phyloP scores from a whole-genome alignment of 2,888 invertebrate species.

The Sceliomorpha sp. region DNA sequence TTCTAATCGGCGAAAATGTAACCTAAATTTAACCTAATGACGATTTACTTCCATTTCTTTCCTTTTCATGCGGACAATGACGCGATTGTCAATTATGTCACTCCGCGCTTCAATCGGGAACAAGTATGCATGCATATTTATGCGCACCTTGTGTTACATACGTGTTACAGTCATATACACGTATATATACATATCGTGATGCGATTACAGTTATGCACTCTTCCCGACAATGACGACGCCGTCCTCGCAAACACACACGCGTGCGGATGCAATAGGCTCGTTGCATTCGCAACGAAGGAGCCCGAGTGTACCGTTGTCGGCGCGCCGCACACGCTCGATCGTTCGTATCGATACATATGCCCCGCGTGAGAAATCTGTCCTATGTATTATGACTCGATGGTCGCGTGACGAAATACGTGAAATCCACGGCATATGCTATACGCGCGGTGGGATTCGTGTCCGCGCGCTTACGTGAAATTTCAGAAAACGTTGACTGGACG shows the following conservation, averaged over 20 bases:
- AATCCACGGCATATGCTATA: no score
- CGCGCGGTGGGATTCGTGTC: no score
- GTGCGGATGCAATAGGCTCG: constrained; percentile 10
- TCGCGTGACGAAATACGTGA: no score
- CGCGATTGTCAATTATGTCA: constrained; percentile 47
- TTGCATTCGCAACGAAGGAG: constrained; percentile 13
- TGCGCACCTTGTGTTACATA: constrained; percentile 11
- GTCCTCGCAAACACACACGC: background rate
- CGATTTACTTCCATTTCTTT: no score
- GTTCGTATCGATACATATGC: constrained; percentile 23
- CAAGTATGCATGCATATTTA: constrained; percentile 15
- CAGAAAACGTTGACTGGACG: no score
- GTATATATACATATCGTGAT: background rate
- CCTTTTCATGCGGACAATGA: no score
- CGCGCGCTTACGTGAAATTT: no score
- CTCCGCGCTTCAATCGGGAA: constrained; percentile 43
- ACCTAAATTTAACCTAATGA: no score
- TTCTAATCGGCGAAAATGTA: no score
- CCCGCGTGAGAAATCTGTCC: background rate
- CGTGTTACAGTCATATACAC: constrained; percentile 11
- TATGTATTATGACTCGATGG: no score
- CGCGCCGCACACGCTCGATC: constrained; percentile 13
- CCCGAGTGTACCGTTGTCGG: constrained; percentile 11
- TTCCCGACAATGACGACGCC: constrained; percentile 19
- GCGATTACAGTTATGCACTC: constrained; percentile 20